Evolutionary conservation across 1,140 invertebrate genomes (phyloP).

Genomic region (Asobara japonica): DNA sequence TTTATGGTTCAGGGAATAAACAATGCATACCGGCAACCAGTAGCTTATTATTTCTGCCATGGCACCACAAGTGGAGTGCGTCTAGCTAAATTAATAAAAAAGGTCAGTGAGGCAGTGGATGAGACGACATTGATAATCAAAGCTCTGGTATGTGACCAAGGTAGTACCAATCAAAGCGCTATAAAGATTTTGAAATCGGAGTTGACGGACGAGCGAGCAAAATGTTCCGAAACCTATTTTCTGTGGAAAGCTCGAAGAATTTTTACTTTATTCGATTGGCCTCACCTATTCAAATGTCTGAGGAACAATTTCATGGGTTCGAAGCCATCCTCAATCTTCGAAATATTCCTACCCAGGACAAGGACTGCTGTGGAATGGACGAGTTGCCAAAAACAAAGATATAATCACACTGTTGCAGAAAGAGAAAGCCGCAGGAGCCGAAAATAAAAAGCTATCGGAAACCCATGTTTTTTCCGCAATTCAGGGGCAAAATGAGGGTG

Average conservation of each 20-base stretch:
- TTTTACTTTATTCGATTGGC: conserved; percentile 27
- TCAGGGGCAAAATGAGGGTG: not conserved
- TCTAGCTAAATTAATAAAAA: not conserved
- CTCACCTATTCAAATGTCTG: conserved; percentile 37
- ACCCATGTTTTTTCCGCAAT: not conserved
- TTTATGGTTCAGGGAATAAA: conserved; percentile 50
- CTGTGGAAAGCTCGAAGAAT: conserved; percentile 7
- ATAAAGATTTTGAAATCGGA: not conserved
- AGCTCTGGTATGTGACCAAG: not conserved
- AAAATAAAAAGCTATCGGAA: not conserved
- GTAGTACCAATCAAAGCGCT: not conserved
- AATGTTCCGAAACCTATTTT: not conserved
- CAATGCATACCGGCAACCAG: conserved; percentile 49
- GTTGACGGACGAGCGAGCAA: too few relatives aligned
- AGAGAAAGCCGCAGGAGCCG: not conserved
- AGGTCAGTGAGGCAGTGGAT: not conserved
- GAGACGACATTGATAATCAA: not conserved
- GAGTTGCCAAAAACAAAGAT: conserved; percentile 16
- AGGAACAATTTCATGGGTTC: conserved; percentile 28
- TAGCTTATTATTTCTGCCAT: conserved; percentile 41
- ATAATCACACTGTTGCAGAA: conserved; percentile 17
- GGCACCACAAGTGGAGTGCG: not conserved
- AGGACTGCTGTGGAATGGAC: not conserved
- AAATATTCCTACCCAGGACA: not conserved
- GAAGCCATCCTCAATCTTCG: not conserved